Conservation (phyloP, 2,797 vertebrate species). For the Gymnoscopelus braueri region DNA sequence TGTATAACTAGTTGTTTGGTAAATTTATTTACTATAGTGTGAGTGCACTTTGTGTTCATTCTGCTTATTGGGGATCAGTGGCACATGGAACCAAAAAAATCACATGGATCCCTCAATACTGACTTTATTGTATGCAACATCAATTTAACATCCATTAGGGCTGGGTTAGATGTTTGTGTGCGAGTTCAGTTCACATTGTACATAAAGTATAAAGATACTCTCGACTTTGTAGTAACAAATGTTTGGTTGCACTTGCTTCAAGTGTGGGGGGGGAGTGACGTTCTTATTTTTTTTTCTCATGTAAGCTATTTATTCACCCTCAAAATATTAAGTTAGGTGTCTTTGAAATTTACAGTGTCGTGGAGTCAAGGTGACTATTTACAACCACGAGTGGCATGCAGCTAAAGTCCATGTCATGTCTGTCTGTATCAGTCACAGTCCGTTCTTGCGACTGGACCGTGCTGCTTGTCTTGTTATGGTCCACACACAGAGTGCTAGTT, state of each 20-base stretch:
- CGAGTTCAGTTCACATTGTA: background rate
- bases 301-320: no score
- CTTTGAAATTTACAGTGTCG: no score
- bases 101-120: conserved; percentile 40
- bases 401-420: no score
- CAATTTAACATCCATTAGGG: background rate
- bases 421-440: no score
- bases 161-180: background rate
- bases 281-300: no score
- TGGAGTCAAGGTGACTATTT: no score
- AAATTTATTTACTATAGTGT: conserved; percentile 19
- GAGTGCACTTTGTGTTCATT: background rate
- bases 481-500: no score
- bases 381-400: no score
- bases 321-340: no score
- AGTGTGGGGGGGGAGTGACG: no score
- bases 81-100: conserved; percentile 6
- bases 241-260: background rate
- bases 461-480: no score
- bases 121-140: background rate
- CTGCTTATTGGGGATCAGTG: conserved; percentile 16
- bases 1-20: conserved; percentile 11
- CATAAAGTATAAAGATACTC: background rate
- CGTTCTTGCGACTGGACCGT: no score
- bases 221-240: background rate